These are phyloP conservation scores for Hedya salicella DNA, from an alignment of 2,888 invertebrate genomes.

Conservation along the genomic window DNA sequence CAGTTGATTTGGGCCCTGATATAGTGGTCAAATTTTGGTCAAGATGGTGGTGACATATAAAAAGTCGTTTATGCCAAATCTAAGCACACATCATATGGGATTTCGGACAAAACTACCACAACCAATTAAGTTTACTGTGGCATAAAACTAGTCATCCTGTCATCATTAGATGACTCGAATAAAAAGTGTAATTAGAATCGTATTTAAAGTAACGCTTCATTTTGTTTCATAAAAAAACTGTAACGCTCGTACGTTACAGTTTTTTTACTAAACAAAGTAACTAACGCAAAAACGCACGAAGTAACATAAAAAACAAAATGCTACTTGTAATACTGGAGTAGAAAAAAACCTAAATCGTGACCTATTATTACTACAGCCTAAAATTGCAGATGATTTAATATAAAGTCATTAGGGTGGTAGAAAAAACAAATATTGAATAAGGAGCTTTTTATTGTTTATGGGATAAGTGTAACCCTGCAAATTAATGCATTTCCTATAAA, in stretches of 20 bases:
- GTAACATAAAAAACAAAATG: conserved; percentile 3
- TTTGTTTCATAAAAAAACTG: conserved; percentile 3
- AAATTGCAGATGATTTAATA: conserved; percentile 19
- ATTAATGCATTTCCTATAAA: not conserved
- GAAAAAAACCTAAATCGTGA: conserved; percentile 30
- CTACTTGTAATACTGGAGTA: conserved; percentile 2
- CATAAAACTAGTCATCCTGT: not conserved
- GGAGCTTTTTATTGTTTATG: not conserved
- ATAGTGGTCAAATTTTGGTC: no score
- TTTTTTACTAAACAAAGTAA: no score
- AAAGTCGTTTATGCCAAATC: no score
- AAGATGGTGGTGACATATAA: no score
- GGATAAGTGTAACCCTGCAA: not conserved
- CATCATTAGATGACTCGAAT: conserved; percentile 3
- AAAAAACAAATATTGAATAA: conserved; percentile 17
- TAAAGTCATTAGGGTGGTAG: not conserved
- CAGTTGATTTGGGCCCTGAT: no score
- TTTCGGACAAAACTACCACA: no score
- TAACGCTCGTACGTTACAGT: no score
- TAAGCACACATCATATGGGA: no score
- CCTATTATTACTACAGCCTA: conserved; percentile 22
- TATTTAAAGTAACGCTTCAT: conserved; percentile 24
- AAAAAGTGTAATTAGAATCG: conserved; percentile 31
- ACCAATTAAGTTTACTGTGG: no score
- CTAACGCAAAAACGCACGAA: not conserved